Base-by-base conservation (phyloP, 2,888 invertebrate species). In the Andrena flavipes region DNA sequence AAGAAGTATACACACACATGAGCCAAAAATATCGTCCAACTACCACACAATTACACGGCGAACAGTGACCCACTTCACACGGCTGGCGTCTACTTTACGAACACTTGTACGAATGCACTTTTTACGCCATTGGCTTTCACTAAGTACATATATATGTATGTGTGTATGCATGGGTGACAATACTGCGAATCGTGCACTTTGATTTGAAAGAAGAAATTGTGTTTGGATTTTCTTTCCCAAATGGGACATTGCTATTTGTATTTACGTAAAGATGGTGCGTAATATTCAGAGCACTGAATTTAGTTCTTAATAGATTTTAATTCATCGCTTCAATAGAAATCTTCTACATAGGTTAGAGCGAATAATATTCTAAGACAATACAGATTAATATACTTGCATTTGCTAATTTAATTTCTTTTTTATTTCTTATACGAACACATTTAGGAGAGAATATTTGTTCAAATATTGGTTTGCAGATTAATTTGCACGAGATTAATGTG, bases 281-380 rank as follows among this genome's bases (percentile, higher is more conserved):
- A 51, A n/a, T 42, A 42, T 8, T 29, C 7, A 13, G 16, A 26
- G 5, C 16, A 30, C 4, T 33, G 48, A 60, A 48, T 62, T 67
- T 65, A 13, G n/a, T 23, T 26, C 60, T 48, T 42, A 26, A 54
- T 7, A 23, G 0, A 62, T 48, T 71, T 67, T 62, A 56, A 77
- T 49, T 30, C 8, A n/a, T 2, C 23, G 56, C 20, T 54, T 67
- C 8, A 51, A 6, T 62, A 48, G n/a, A 51, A 60, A 10, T 20
- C 0, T 54, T 13, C 8, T 13, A 20, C 2, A 67, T 16, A 77
- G 77, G 77, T 80, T 80, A 80, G 4, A 29, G 7, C 26, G n/a
- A 42, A 56, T 10, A 23, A 23, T 1, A 13, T 67, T 0, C 20
- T 16, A 54, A 20, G 13, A 29, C 33, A 76, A 2, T n/a, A 63